Evolutionary conservation across 2,113 vertebrate genomes (phyloP), one percentile per base, ranked within the genome.

Genomic region (Lophochroa leadbeateri): DNA sequence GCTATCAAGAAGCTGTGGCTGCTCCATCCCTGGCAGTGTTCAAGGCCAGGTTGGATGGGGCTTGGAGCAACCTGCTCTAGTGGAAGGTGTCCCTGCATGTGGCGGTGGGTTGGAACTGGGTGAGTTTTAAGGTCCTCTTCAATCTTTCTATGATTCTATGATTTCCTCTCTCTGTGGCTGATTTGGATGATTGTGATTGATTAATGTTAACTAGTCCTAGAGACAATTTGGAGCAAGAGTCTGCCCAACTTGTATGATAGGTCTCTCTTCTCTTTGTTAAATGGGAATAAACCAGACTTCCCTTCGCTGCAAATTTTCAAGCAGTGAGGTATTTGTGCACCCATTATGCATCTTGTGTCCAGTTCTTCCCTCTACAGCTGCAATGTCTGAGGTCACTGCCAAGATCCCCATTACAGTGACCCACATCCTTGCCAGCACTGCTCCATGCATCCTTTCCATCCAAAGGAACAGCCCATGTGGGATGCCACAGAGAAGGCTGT

Each of bases 311-410:
- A 25, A 6, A 25, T 64, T 82, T 75, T 43, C 46, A n/a, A 39
- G 47, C 39, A 17, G 28, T 17, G 60, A 67, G n/a, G 39, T 43
- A 53, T 86, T 19, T 58, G 18, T 53, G 49, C 4, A 23, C 57
- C n/a, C 31, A 0, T 12, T 6, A 11, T 17, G 8, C 25, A 9
- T 25, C n/a, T 39, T 3, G 21, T 33, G 28, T 18, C 49, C 29
- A 46, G 13, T 27, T 75, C 35, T 75, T 65, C 31, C 24, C 21
- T 7, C 0, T 0, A 4, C 3, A 33, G 9, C 1, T 28, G 49
- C 41, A 23, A 57, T 5, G 17, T 28, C 10, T 52, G 49, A 83
- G 47, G 11, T 41, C 19, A 18, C 8, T 33, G 46, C 37, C 19
- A 17, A 52, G n/a, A 50, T 72, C 15, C 14, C 19, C 0, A 0